Evolutionary conservation across 1,140 invertebrate genomes (phyloP).

Genomic region (Halictus rubicundus): DNA sequence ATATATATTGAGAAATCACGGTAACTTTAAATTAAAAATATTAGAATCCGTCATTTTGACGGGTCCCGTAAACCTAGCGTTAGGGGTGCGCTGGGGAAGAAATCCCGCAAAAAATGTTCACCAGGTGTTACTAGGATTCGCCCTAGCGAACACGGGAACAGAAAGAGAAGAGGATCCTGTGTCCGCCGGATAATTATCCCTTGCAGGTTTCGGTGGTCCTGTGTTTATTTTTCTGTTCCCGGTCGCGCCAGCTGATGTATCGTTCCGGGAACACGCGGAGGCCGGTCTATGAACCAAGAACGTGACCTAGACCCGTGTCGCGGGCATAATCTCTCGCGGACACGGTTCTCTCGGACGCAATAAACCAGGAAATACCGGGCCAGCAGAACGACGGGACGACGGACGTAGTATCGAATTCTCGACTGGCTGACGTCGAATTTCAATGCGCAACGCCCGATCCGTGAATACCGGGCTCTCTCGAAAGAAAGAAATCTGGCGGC

Average conservation of each 20-base stretch:
- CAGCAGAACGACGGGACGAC: background rate
- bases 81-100: too few species aligned
- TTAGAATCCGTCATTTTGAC: too few species aligned
- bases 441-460: conserved; percentile 16
- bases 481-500: conserved; percentile 36
- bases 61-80: too few species aligned
- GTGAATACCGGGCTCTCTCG: background rate
- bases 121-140: too few species aligned
- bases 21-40: too few species aligned
- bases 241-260: conserved; percentile 25
- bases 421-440: conserved; percentile 39
- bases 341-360: conserved; percentile 4
- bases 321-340: conserved; percentile 40
- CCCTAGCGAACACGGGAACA: too few species aligned
- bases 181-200: conserved; percentile 1
- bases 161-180: background rate
- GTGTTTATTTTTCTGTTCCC: conserved; percentile 1
- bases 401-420: conserved; percentile 22
- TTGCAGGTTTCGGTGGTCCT: background rate
- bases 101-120: too few species aligned
- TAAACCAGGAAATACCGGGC: conserved; percentile 24
- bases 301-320: conserved; percentile 26
- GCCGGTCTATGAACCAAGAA: conserved; percentile 36
- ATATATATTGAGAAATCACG: too few species aligned
- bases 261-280: conserved; percentile 7